Evolutionary conservation across 2,888 invertebrate genomes (phyloP).

Genomic region (Amblyjoppa proteus): DNA sequence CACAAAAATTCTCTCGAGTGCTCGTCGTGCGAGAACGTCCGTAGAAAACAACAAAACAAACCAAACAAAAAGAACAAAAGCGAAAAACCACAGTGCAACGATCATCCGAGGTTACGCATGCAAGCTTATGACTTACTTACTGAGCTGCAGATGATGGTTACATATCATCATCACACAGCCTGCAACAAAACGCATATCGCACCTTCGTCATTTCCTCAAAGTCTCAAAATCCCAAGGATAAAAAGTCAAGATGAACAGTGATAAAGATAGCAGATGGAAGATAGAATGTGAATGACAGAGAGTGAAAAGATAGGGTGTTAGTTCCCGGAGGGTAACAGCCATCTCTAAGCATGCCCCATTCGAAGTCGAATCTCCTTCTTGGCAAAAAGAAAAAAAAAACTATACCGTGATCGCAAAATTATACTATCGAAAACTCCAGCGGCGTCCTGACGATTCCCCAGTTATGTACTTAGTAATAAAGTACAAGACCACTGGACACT

Average conservation of each 20-base stretch:
- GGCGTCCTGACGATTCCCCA: background rate
- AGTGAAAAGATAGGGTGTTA: slow-evolving; percentile 49
- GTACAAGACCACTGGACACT: too few relatives aligned
- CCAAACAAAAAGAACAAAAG: slow-evolving; percentile 33
- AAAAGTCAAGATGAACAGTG: slow-evolving; percentile 35
- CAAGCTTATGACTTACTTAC: slow-evolving; percentile 81
- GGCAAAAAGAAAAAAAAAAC: background rate
- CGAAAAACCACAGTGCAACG: slow-evolving; percentile 46
- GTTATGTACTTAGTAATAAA: background rate
- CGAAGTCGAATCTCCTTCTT: slow-evolving; percentile 29
- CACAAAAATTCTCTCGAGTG: slow-evolving; percentile 18
- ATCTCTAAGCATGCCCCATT: slow-evolving; percentile 67
- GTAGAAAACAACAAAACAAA: slow-evolving; percentile 17
- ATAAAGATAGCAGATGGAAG: slow-evolving; percentile 10
- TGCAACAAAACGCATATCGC: slow-evolving; percentile 82
- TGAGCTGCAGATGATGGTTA: slow-evolving; percentile 84
- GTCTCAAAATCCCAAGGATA: slow-evolving; percentile 66
- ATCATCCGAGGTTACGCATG: slow-evolving; percentile 71
- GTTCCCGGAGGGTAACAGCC: slow-evolving; percentile 58
- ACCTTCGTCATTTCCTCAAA: slow-evolving; percentile 68
- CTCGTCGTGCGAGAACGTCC: background rate
- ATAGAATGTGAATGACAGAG: slow-evolving; percentile 33
- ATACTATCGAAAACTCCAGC: background rate
- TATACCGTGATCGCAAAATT: background rate
- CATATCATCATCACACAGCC: slow-evolving; percentile 85